These are phyloP conservation scores for Drosophila sulfurigaster DNA, from an alignment of 1,140 invertebrate species.

Conservation along the genomic window DNA sequence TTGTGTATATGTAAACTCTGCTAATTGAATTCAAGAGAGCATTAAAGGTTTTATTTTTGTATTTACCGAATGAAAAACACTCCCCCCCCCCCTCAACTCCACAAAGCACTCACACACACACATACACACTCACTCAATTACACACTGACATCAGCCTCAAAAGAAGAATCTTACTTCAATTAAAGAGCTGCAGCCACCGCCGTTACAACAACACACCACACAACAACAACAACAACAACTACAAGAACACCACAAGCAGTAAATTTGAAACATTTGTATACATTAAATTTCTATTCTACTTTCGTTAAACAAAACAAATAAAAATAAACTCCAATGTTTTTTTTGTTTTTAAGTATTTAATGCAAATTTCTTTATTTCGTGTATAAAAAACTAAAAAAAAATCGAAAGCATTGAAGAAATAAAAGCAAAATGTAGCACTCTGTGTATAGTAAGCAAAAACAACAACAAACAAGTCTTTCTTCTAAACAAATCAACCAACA, in stretches of 20 bases:
- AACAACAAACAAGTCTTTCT: constrained; percentile 43
- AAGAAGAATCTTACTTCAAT: neutral
- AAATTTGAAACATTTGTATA: constrained; percentile 26
- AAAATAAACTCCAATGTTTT: constrained; percentile 45
- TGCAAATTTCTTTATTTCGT: constrained; percentile 71
- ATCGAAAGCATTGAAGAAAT: constrained; percentile 64
- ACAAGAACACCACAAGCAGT: constrained; percentile 36
- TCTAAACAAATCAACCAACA: constrained; percentile 7
- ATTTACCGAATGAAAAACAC: constrained; percentile 25
- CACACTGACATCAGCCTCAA: constrained; percentile 1
- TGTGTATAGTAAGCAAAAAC: constrained; percentile 79
- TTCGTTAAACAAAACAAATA: constrained; percentile 38
- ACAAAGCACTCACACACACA: constrained; percentile 5
- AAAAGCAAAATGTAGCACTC: constrained; percentile 77
- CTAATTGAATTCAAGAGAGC: constrained; percentile 49
- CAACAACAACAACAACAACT: constrained; percentile 20
- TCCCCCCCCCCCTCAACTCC: neutral
- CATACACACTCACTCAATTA: constrained; percentile 6
- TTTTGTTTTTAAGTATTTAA: constrained; percentile 68
- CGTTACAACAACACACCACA: constrained; percentile 22
- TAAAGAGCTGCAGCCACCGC: constrained; percentile 44
- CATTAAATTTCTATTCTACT: constrained; percentile 29
- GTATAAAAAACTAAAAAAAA: constrained; percentile 62
- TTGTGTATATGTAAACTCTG: constrained; percentile 72
- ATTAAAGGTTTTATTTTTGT: constrained; percentile 67